Evolutionary conservation across 2,888 invertebrate species (phyloP), one percentile per base, ranked within the genome.

Genomic region (Danaus chrysippus): DNA sequence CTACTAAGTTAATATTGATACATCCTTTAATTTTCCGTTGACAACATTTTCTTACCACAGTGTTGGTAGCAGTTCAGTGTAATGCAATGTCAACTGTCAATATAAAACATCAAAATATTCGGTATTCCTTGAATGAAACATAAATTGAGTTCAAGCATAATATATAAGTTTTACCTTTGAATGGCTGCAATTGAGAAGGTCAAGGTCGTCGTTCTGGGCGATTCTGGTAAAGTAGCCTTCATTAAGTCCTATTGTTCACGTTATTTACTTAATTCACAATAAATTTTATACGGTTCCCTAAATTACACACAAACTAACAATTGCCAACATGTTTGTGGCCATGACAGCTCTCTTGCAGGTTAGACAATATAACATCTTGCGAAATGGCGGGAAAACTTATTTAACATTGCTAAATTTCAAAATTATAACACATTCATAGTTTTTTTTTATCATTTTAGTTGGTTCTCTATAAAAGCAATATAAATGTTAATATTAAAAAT

Each of bases 141-240:
- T 67, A 46, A 69, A 68, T 59, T 65, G 61, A 61, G 70, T 71
- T 73, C 23, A 34, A 5, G 6, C 71, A 78, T 83, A 80, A 84
- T 49, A 81, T 82, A 78, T 76, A 82, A 69, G 76, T 76, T 78
- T 78, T 77, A 86, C 87, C 81, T 78, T 73, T 76, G 78, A 86
- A 96, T 96, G 96, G 94, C 96, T 75, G 94, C 95, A 68, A 95
- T 96, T 76, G 96, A 97, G 86, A 96, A 96, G 92, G 97, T 97
- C 15, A 95, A 97, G 84, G 95, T 98, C 66, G 93, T 98, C 73
- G 95, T 98, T 64, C 94, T 98, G 65, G 98, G 98, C 57, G 98
- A 98, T 92, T 96, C 96, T 68, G 97, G 96, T 96, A 92, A 85
- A 77, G 77, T 61, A 66, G 65, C 56, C 65, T 65, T 75, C 70